Evolutionary conservation across 2,888 invertebrate genomes (phyloP).

Genomic region (Cryptus viduatorius): DNA sequence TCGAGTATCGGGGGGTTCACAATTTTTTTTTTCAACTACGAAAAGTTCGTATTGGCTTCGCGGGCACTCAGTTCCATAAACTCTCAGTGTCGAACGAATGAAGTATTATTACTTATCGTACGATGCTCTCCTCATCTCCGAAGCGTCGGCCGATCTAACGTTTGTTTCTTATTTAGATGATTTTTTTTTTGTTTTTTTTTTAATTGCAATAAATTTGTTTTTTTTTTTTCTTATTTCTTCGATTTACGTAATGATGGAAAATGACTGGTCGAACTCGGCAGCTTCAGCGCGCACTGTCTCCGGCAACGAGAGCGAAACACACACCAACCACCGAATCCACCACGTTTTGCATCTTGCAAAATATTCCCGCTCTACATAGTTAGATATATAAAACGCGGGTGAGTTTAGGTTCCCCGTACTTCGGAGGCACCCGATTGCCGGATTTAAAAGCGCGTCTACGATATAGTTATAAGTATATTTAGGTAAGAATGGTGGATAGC

Average conservation of each 20-base stretch:
- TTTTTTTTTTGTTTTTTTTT: slow-evolving; percentile 17
- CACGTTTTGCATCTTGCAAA: slow-evolving; percentile 79
- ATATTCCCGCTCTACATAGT: slow-evolving; percentile 72
- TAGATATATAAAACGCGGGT: slow-evolving; percentile 58
- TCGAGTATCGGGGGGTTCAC: neutral
- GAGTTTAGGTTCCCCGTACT: slow-evolving; percentile 50
- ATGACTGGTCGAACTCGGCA: slow-evolving; percentile 49
- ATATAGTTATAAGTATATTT: slow-evolving; percentile 10
- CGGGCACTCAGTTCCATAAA: neutral
- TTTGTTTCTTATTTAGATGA: slow-evolving; percentile 10
- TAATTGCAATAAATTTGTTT: neutral
- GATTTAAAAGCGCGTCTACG: slow-evolving; percentile 33
- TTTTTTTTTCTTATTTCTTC: slow-evolving; percentile 22
- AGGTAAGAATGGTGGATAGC: slow-evolving; percentile 12
- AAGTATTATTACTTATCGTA: slow-evolving; percentile 77
- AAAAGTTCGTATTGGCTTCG: slow-evolving; percentile 20
- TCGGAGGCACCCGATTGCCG: slow-evolving; percentile 40
- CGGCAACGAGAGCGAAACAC: slow-evolving; percentile 59
- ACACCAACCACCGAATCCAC: slow-evolving; percentile 70
- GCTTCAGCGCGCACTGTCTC: slow-evolving; percentile 58
- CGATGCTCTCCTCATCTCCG: slow-evolving; percentile 78
- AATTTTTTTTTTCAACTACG: neutral
- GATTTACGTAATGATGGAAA: slow-evolving; percentile 58
- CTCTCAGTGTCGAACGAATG: slow-evolving; percentile 29
- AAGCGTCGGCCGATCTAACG: slow-evolving; percentile 41